These are phyloP conservation scores for Scaeva pyrastri DNA, from an alignment of 2,888 invertebrate species.

Conservation along the genomic window DNA sequence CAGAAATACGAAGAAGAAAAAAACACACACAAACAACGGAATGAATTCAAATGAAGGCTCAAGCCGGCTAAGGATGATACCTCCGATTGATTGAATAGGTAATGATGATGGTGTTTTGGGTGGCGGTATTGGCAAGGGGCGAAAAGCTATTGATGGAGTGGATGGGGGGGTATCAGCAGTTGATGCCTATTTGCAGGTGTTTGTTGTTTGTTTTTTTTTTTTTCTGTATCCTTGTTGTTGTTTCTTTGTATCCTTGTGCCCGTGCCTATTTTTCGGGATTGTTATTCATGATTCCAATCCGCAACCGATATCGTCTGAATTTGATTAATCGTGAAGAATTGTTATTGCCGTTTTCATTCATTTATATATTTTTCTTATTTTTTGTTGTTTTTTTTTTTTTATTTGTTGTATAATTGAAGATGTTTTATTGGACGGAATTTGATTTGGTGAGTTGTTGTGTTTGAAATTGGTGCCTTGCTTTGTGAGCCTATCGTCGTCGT, in stretches of 20 bases:
- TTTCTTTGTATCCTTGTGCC: not conserved
- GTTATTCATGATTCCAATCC: slow-evolving; percentile 68
- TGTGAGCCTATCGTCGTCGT: not conserved
- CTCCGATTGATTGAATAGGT: slow-evolving; percentile 72
- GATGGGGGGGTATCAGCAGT: slow-evolving; percentile 11
- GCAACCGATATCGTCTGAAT: slow-evolving; percentile 65
- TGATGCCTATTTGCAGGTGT: slow-evolving; percentile 55
- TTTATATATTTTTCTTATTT: slow-evolving; percentile 56
- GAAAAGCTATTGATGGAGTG: not conserved
- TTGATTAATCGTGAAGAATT: slow-evolving; percentile 73
- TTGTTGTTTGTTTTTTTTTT: slow-evolving; percentile 40
- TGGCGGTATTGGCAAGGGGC: not conserved
- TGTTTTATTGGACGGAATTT: slow-evolving; percentile 53
- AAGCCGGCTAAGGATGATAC: slow-evolving; percentile 61
- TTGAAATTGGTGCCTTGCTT: slow-evolving; percentile 5
- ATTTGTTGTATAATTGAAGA: no score
- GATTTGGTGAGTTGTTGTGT: slow-evolving; percentile 50
- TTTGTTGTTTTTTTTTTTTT: no score
- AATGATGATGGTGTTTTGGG: slow-evolving; percentile 64
- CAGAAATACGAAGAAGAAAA: slow-evolving; percentile 18
- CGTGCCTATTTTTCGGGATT: slow-evolving; percentile 41
- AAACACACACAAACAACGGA: slow-evolving; percentile 51
- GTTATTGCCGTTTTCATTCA: slow-evolving; percentile 73
- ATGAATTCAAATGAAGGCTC: slow-evolving; percentile 72
- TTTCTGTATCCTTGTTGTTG: no score